Base-by-base conservation (phyloP, 2,113 vertebrate genomes). In the Tursiops truncatus region DNA sequence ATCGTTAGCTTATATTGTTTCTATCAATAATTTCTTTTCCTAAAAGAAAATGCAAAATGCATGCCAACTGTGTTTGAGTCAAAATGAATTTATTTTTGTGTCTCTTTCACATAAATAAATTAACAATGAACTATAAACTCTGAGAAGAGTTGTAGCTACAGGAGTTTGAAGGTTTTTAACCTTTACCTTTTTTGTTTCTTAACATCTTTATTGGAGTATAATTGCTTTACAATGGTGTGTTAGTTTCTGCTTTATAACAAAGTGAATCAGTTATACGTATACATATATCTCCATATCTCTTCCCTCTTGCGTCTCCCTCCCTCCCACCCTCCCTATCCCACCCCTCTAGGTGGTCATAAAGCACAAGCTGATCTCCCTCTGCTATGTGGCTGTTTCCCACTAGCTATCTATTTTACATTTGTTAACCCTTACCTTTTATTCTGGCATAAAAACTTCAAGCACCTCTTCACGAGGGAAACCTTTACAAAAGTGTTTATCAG, bases 1-100 rank as follows among this genome's bases (percentile, higher is more conserved):
- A 50, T 74, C 71, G 58, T 21, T 58, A 74, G 21, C 36, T 74
- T 85, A 33, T 81, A 28, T 62, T 90, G 2, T 91, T 93, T 89
- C 41, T 80, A 86, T 86, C 41, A 94, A 79, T 76, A 62, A 25
- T 70, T 73, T 65, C 65, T 88, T 83, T 63, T 50, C 8, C 58
- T 74, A 26, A 83, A 81, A 87, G 36, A 44, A 89, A 81, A 50
- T 31, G n/a, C 18, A 68, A 76, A 63, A 25, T 92, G 20, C 38
- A 95, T 80, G n/a, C 17, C 58, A 87, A 89, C 20, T 41, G 71
- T 86, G 33, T 95, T 94, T 92, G 47, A 71, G 26, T 92, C 31
- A 82, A 77, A 89, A 33, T 90, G 44, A 89, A 44, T 81, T 94
- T 67, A n/a, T 53, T 87, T 93, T 2, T 70, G 31, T 93, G 38